A percentile compares a stretch with the other conserved stretches of the same genome.
Conservation (phyloP, 2,113 vertebrate species). For the Xenopus borealis region DNA sequence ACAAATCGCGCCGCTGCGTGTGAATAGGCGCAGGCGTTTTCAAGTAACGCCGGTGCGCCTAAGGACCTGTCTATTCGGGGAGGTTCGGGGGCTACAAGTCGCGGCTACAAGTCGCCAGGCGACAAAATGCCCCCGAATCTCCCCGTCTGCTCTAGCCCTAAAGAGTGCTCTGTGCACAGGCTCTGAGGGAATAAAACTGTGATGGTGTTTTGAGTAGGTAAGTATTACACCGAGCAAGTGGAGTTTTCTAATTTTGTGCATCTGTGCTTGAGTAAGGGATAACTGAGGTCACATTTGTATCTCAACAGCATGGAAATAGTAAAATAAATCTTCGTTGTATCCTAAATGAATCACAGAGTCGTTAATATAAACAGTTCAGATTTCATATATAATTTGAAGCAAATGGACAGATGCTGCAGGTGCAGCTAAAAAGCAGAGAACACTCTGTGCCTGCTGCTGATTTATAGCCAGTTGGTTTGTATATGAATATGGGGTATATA, state of each 20-base stretch:
- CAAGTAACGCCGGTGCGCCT: too few relatives aligned
- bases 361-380: constrained; percentile 40
- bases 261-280: constrained; percentile 23
- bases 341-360: constrained; percentile 34
- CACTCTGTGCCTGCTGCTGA: constrained; percentile 13
- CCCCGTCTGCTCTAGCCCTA: too few relatives aligned
- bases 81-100: too few relatives aligned
- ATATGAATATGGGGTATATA: constrained; percentile 48
- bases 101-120: too few relatives aligned
- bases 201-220: too few relatives aligned
- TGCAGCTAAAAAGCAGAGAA: constrained; percentile 16
- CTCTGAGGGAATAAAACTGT: too few relatives aligned
- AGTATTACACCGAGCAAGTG: not conserved
- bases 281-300: constrained; percentile 39
- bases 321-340: constrained; percentile 37
- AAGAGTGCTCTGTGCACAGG: too few relatives aligned
- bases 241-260: not conserved
- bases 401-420: constrained; percentile 40
- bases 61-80: too few relatives aligned
- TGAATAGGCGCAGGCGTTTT: too few relatives aligned
- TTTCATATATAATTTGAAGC: constrained; percentile 42
- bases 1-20: too few relatives aligned
- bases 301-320: constrained; percentile 38
- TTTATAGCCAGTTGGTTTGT: constrained; percentile 30
- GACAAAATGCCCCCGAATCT: too few relatives aligned